These are phyloP conservation scores for Philereme vetulata DNA, from an alignment of 2,888 invertebrate species.

Conservation along the genomic window DNA sequence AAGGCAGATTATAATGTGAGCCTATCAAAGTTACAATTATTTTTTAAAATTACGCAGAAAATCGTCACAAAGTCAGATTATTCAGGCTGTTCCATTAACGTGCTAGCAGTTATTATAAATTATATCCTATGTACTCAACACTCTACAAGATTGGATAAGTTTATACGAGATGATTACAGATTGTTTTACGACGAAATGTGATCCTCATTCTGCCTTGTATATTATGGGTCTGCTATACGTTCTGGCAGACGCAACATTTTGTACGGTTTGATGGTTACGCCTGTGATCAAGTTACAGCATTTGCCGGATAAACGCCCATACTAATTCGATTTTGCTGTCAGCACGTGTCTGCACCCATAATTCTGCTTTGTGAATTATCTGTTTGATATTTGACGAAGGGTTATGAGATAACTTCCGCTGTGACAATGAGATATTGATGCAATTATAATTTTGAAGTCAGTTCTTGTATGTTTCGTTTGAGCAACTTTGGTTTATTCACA, in stretches of 20 bases:
- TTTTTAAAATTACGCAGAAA: conserved; percentile 14
- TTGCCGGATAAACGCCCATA: no score
- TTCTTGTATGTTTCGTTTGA: neutral
- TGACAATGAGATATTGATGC: neutral
- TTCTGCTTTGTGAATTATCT: neutral
- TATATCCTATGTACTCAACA: conserved; percentile 27
- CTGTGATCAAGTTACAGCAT: no score
- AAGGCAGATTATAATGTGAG: neutral
- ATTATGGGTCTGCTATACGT: conserved; percentile 3
- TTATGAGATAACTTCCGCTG: neutral
- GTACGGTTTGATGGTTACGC: neutral
- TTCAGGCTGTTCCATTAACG: conserved; percentile 31
- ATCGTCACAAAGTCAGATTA: conserved; percentile 24
- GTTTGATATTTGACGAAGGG: conserved; percentile 1
- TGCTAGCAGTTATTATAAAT: conserved; percentile 37
- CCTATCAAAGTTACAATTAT: conserved; percentile 17
- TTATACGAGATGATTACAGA: conserved; percentile 39
- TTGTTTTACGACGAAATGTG: conserved; percentile 33
- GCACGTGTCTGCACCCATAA: no score
- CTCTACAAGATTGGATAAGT: conserved; percentile 39
- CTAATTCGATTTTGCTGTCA: no score
- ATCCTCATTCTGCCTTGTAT: conserved; percentile 12
- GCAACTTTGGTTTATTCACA: neutral
- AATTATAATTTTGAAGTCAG: neutral
- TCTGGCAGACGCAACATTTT: neutral